Percentiles rank a stretch among this genome's conserved stretches.
Evolutionary conservation across 2,113 vertebrate genomes (phyloP).

Genomic region (Dissostichus mawsoni): DNA sequence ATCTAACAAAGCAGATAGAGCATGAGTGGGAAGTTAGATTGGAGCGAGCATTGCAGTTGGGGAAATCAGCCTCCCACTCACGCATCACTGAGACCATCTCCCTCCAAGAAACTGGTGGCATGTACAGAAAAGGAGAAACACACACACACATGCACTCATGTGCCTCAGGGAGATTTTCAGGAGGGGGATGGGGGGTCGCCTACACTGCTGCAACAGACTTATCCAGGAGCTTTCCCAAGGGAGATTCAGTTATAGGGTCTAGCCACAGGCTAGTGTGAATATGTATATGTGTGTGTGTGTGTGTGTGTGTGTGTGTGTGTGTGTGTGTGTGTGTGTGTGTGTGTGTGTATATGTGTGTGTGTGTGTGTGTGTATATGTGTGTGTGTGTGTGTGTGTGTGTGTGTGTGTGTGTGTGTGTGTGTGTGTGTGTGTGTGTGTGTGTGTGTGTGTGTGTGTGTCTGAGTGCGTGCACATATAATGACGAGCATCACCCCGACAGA

Average conservation of each 20-base stretch:
- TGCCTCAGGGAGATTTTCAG: conserved; percentile 60
- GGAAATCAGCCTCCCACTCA: conserved; percentile 81
- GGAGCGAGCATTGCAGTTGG: conserved; percentile 76
- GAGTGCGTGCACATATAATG: conserved; percentile 61
- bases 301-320: conserved; percentile 23
- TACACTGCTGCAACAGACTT: conserved; percentile 68
- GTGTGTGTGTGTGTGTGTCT: conserved; percentile 26
- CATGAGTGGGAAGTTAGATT: conserved; percentile 78
- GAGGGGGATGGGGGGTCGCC: conserved; percentile 45
- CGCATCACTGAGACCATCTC: conserved; percentile 77
- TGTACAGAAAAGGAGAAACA: conserved; percentile 64
- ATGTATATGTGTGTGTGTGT: conserved; percentile 30
- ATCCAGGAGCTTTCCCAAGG: conserved; percentile 65
- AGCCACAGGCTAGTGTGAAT: conserved; percentile 53
- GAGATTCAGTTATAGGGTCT: conserved; percentile 72
- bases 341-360: conserved; percentile 35
- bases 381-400: conserved; percentile 29
- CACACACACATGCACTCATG: conserved; percentile 32
- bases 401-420: conserved; percentile 14
- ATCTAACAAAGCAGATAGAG: conserved; percentile 75
- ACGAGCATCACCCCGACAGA: conserved; percentile 75
- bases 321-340: conserved; percentile 19
- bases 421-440: conserved; percentile 35
- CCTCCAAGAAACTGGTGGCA: conserved; percentile 77
- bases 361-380: conserved; percentile 33